Percentiles rank a stretch among this genome's conserved stretches.
These are phyloP conservation scores for Micromys minutus DNA, from an alignment of 2,113 vertebrate genomes.

Conservation along the genomic window DNA sequence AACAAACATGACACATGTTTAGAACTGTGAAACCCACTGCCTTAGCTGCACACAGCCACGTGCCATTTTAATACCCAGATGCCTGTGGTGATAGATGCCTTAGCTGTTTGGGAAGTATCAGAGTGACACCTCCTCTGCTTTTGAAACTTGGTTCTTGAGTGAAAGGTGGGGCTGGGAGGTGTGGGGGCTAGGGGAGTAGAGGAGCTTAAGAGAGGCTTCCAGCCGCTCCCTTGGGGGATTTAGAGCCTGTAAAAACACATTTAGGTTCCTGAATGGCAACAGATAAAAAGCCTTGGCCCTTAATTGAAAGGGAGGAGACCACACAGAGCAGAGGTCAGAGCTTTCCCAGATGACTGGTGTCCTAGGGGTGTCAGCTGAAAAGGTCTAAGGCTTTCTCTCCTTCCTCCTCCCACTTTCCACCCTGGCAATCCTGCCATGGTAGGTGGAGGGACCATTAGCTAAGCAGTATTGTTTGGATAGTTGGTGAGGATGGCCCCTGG, in stretches of 20 bases:
- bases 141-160: neutral
- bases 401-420: neutral
- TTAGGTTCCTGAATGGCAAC: conserved; percentile 51
- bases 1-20: conserved; percentile 34
- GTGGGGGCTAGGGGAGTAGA: neutral
- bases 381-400: neutral
- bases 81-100: neutral
- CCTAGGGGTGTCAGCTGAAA: conserved; percentile 18
- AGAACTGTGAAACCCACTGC: neutral
- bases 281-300: conserved; percentile 53
- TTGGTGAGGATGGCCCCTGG: neutral
- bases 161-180: neutral
- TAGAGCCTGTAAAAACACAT: conserved; percentile 62
- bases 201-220: neutral
- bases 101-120: neutral
- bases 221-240: conserved; percentile 54
- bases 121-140: neutral
- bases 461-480: neutral
- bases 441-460: neutral
- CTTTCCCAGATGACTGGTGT: conserved; percentile 45
- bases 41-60: neutral
- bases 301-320: conserved; percentile 73
- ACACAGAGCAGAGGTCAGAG: conserved; percentile 39
- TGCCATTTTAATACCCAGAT: neutral
- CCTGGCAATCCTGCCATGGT: neutral